Conservation (phyloP, 2,797 vertebrate species). For the Liparis tanakae region DNA sequence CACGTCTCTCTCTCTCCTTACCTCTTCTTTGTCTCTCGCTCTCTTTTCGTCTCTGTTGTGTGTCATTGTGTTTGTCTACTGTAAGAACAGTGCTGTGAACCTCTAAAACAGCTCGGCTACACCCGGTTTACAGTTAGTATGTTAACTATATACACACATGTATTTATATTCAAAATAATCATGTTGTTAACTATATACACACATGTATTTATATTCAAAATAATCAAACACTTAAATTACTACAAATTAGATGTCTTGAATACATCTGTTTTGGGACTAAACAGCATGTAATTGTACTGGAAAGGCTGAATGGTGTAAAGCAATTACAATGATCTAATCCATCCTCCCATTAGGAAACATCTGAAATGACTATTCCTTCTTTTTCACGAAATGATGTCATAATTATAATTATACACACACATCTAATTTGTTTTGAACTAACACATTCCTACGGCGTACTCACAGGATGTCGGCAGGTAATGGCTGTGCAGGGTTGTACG, state of each 20-base stretch:
- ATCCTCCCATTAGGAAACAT: slow-evolving; percentile 38
- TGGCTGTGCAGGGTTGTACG: slow-evolving; percentile 9
- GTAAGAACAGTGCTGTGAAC: slow-evolving; percentile 58
- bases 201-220: slow-evolving; percentile 14
- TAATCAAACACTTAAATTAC: slow-evolving; percentile 15
- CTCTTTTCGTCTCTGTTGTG: slow-evolving; percentile 58
- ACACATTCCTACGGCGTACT: neutral
- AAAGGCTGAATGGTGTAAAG: slow-evolving; percentile 47
- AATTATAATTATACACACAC: neutral
- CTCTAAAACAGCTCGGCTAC: slow-evolving; percentile 32
- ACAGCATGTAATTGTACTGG: slow-evolving; percentile 45
- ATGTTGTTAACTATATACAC: neutral
- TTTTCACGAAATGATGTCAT: slow-evolving; percentile 7
- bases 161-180: slow-evolving; percentile 13
- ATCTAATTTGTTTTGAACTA: neutral
- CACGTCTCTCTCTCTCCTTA: slow-evolving; percentile 58
- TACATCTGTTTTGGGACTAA: slow-evolving; percentile 26
- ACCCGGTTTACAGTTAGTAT: neutral
- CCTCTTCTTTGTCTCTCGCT: slow-evolving; percentile 45
- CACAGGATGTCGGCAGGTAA: neutral
- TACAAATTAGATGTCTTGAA: slow-evolving; percentile 17
- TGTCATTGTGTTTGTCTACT: slow-evolving; percentile 70
- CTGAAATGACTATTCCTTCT: neutral
- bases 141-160: neutral
- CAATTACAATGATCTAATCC: slow-evolving; percentile 53